phyloP scores from a whole-genome alignment of 1,140 invertebrate genomes.

The Lasaia peninsularis region DNA sequence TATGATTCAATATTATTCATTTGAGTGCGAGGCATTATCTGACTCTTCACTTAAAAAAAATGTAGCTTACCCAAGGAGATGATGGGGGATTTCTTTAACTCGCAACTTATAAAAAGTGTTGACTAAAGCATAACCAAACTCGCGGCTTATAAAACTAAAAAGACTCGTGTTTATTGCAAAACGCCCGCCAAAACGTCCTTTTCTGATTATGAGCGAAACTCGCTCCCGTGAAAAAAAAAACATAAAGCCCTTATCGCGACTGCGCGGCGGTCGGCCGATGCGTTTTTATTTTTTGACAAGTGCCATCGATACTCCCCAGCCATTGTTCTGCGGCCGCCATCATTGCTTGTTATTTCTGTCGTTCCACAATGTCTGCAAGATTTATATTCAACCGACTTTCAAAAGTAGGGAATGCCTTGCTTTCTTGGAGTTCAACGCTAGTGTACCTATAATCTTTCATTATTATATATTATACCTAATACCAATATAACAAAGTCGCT shows the following conservation, averaged over 20 bases:
- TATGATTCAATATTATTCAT: too few relatives aligned
- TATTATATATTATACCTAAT: too few relatives aligned
- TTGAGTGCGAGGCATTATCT: too few relatives aligned
- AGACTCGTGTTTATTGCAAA: conserved; percentile 7
- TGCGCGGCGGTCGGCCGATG: conserved; percentile 33
- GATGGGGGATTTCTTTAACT: too few relatives aligned
- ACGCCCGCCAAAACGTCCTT: conserved; percentile 33
- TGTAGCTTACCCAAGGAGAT: too few relatives aligned
- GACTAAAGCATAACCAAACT: background rate
- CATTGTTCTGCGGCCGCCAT: conserved; percentile 53
- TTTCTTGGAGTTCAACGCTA: too few relatives aligned
- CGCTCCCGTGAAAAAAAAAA: conserved; percentile 40
- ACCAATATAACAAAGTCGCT: too few relatives aligned
- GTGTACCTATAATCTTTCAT: too few relatives aligned
- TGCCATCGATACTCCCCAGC: conserved; percentile 53
- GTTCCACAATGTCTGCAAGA: conserved; percentile 25
- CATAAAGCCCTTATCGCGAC: conserved; percentile 32
- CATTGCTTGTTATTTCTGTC: conserved; percentile 47
- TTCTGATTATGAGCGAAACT: conserved; percentile 32
- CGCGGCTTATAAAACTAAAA: background rate
- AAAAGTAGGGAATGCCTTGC: background rate
- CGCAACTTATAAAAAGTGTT: background rate
- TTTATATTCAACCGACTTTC: background rate
- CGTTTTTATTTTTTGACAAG: conserved; percentile 68
- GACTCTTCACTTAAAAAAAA: too few relatives aligned